A percentile compares a stretch with the other conserved stretches of the same genome.
Evolutionary conservation across 2,888 invertebrate genomes (phyloP).

Genomic region (Phyllotreta striolata): DNA sequence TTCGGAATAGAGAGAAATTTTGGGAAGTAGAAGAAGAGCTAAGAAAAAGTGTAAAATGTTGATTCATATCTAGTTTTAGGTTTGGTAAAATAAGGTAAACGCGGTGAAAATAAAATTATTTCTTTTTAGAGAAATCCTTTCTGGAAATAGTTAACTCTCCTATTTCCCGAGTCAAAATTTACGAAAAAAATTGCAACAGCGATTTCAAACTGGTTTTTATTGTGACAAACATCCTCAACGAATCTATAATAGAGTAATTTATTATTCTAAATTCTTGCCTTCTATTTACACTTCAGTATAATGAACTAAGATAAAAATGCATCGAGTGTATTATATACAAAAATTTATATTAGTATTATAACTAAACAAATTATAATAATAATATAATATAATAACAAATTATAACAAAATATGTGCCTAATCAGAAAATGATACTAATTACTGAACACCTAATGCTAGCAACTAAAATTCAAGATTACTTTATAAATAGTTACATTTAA

Average conservation of each 20-base stretch:
- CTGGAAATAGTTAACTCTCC: too few relatives aligned
- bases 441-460: too few relatives aligned
- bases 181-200: too few relatives aligned
- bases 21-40: background rate
- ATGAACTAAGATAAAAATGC: constrained; percentile 9
- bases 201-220: too few relatives aligned
- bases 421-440: too few relatives aligned
- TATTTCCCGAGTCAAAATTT: too few relatives aligned
- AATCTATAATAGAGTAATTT: constrained; percentile 8
- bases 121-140: too few relatives aligned
- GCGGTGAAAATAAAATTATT: too few relatives aligned
- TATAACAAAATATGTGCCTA: constrained; percentile 1
- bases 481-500: constrained; percentile 4
- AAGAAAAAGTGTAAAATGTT: background rate
- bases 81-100: too few relatives aligned
- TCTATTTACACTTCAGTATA: constrained; percentile 5
- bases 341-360: background rate
- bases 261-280: background rate
- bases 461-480: too few relatives aligned
- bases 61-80: too few relatives aligned
- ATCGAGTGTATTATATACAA: constrained; percentile 11
- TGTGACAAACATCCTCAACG: constrained; percentile 3
- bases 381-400: constrained; percentile 2
- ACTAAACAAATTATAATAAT: background rate
- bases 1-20: background rate